Evolutionary conservation across 2,888 invertebrate species (phyloP), one percentile per base, ranked within the genome.

Genomic region (Drosophila demipolita): DNA sequence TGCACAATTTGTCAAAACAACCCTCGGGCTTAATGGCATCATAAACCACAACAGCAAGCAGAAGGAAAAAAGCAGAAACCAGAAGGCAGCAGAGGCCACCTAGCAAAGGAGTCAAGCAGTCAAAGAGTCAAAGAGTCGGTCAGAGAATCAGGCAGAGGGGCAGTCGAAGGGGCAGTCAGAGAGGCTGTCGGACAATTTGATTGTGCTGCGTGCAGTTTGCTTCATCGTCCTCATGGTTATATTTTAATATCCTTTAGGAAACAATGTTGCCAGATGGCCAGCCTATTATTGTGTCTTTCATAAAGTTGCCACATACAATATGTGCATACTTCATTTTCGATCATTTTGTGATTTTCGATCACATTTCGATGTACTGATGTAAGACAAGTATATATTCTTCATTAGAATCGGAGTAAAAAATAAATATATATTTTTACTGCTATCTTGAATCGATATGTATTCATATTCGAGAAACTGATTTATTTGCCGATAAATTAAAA

Each of bases 1-100:
- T 89, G 89, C 88, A 91, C 89, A 90, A 89, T 90, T 90, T 90
- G 90, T 90, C 87, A 90, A 87, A 90, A 88, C 89, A 91, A 79
- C 88, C 90, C 86, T 87, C 73, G 53, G 78, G 91, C 87, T 83
- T 88, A 79, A 82, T 89, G 85, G 83, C 80, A 82, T 80, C 82
- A 87, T 87, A 87, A 87, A 82, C 82, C 82, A 77, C 67, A 82
- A 65, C 65, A 69, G 69, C 69, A 68, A 66, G 69, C 72, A 78
- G 57, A 66, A 49, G 26, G 45, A 66, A 58, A 60, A 58, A 74
- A 73, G 72, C 72, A 63, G 58, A 58, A 74, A 73, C 72, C 72
- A 63, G 58, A 70, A 60, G 72, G 40, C 55, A 29, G 29, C 40
- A 32, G 2, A 15, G 20, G 4, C 50, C 29, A 29, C 29, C 15